These are phyloP conservation scores for Meloidogyne floridensis DNA, from an alignment of 1,140 invertebrate genomes.

Conservation along the genomic window DNA sequence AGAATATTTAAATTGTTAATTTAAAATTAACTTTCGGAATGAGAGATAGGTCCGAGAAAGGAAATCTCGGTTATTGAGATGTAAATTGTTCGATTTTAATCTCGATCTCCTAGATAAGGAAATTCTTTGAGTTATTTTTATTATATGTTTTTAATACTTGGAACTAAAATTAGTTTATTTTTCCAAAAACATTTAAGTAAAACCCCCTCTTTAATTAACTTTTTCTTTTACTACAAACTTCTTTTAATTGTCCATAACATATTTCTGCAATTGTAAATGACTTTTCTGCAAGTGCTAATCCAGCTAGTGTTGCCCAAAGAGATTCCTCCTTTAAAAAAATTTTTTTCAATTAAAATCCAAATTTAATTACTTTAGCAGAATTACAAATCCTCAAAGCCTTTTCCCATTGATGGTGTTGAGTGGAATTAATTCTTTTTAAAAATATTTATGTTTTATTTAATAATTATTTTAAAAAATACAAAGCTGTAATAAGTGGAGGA, in stretches of 20 bases:
- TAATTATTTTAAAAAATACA: constrained; percentile 14
- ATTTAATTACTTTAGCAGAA: constrained; percentile 74
- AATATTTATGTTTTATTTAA: neutral
- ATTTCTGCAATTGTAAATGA: constrained; percentile 84
- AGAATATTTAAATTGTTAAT: no score
- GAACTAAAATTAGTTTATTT: no score
- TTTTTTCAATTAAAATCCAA: neutral
- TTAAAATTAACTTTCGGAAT: no score
- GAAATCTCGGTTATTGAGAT: no score
- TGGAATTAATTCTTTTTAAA: constrained; percentile 72
- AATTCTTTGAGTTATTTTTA: no score
- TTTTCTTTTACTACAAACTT: constrained; percentile 67
- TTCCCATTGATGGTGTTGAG: constrained; percentile 74
- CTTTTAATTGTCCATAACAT: constrained; percentile 85
- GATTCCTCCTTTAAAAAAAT: constrained; percentile 73
- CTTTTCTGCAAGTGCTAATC: constrained; percentile 78
- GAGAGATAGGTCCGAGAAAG: no score
- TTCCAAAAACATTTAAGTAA: no score
- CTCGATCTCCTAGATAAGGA: no score
- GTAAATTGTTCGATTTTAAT: no score
- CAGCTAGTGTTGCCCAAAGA: constrained; percentile 86
- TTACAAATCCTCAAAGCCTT: constrained; percentile 79
- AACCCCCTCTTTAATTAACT: constrained; percentile 5
- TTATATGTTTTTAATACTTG: no score
- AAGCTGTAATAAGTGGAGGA: constrained; percentile 72